Evolutionary conservation across 2,797 vertebrate genomes (phyloP).

Genomic region (Sebastes elongatus): DNA sequence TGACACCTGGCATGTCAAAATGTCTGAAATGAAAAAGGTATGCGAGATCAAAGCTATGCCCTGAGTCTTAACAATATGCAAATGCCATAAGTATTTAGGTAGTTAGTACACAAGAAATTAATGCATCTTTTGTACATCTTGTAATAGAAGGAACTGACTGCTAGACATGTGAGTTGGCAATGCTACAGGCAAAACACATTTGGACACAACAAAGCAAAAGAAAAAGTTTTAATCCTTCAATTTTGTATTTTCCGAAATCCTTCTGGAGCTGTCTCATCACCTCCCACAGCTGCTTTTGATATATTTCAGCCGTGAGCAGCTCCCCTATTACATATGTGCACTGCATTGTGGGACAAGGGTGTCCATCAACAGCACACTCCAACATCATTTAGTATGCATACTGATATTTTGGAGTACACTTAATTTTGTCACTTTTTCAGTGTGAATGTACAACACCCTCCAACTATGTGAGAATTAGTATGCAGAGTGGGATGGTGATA

Average conservation of each 20-base stretch:
- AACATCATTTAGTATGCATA: conserved; percentile 51
- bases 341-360: conserved; percentile 49
- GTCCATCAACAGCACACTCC: conserved; percentile 52
- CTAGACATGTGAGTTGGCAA: background rate
- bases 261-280: conserved; percentile 39
- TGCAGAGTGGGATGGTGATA: conserved; percentile 40
- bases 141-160: background rate
- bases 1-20: background rate
- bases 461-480: conserved; percentile 36
- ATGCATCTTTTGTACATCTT: background rate
- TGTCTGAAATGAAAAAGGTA: background rate
- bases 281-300: conserved; percentile 56
- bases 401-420: conserved; percentile 55
- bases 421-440: conserved; percentile 49
- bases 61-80: background rate
- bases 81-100: background rate
- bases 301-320: conserved; percentile 46
- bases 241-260: conserved; percentile 17
- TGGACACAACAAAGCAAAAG: conserved; percentile 24
- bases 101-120: background rate
- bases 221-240: conserved; percentile 26
- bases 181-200: conserved; percentile 13
- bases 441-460: conserved; percentile 23
- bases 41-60: background rate
- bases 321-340: conserved; percentile 38